phyloP scores from a whole-genome alignment of 2,797 vertebrate genomes.

The Macropodus opercularis region DNA sequence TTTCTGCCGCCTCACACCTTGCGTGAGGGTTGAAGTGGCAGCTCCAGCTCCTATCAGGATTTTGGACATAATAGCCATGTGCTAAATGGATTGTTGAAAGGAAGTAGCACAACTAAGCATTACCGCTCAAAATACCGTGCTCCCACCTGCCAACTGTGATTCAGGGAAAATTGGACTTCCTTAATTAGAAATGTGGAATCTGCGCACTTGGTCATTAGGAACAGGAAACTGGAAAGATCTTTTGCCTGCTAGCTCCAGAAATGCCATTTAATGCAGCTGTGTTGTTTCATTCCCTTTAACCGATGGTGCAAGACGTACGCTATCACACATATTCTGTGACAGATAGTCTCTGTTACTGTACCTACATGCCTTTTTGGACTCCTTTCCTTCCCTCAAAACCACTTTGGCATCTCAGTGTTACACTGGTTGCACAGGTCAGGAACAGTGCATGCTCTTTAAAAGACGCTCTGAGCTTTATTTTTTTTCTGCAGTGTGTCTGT shows the following conservation, averaged over 20 bases:
- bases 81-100: constrained; percentile 38
- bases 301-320: background rate
- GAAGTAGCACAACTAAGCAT: constrained; percentile 32
- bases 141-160: constrained; percentile 16
- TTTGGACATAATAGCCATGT: constrained; percentile 41
- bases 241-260: constrained; percentile 4
- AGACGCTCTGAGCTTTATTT: constrained; percentile 2
- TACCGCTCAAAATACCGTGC: no score
- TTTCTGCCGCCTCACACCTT: constrained; percentile 36
- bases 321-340: constrained; percentile 45
- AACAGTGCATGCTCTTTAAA: constrained; percentile 21
- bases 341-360: constrained; percentile 41
- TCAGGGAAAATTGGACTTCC: constrained; percentile 17
- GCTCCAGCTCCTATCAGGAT: constrained; percentile 38
- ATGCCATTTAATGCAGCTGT: constrained; percentile 4
- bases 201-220: constrained; percentile 8
- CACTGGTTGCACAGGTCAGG: constrained; percentile 31
- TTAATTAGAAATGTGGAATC: constrained; percentile 15
- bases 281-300: constrained; percentile 16
- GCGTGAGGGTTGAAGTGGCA: constrained; percentile 33
- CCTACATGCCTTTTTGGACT: constrained; percentile 42
- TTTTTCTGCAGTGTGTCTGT: background rate
- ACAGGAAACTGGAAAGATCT: constrained; percentile 16
- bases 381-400: constrained; percentile 19
- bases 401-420: constrained; percentile 40